These are phyloP conservation scores for Tetramorium alpestre DNA, from an alignment of 1,140 invertebrate genomes.

Conservation along the genomic window DNA sequence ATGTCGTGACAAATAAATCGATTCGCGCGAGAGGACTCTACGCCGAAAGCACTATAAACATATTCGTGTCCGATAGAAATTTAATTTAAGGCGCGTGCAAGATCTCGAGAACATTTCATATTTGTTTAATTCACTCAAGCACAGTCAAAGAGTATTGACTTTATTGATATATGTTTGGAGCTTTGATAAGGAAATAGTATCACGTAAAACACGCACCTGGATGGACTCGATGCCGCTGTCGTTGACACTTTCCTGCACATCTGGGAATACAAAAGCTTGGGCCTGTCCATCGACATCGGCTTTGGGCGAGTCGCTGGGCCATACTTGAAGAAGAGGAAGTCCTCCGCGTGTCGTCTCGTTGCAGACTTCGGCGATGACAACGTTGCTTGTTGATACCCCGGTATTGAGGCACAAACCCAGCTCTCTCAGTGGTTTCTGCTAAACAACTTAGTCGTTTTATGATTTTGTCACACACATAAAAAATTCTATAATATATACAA, in stretches of 20 bases:
- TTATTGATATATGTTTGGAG: not conserved
- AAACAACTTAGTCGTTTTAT: not conserved
- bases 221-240: conserved; percentile 89
- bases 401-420: conserved; percentile 86
- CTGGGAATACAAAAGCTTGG: conserved; percentile 89
- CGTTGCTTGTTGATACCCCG: conserved; percentile 80
- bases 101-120: not conserved
- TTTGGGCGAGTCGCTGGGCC: conserved; percentile 89
- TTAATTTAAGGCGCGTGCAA: not conserved
- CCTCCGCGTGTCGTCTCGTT: conserved; percentile 79
- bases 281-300: conserved; percentile 89
- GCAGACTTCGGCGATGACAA: conserved; percentile 78
- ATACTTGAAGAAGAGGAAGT: conserved; percentile 89
- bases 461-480: not conserved
- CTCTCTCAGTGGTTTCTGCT: conserved; percentile 87
- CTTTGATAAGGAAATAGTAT: not conserved
- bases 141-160: not conserved
- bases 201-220: conserved; percentile 83
- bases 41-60: not conserved
- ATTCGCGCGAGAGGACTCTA: not conserved
- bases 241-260: conserved; percentile 81
- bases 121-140: not conserved
- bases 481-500: not conserved
- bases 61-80: not conserved
- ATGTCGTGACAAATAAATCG: not conserved